These are phyloP conservation scores for Microtus ochrogaster DNA, from an alignment of 2,113 vertebrate species.

Conservation along the genomic window DNA sequence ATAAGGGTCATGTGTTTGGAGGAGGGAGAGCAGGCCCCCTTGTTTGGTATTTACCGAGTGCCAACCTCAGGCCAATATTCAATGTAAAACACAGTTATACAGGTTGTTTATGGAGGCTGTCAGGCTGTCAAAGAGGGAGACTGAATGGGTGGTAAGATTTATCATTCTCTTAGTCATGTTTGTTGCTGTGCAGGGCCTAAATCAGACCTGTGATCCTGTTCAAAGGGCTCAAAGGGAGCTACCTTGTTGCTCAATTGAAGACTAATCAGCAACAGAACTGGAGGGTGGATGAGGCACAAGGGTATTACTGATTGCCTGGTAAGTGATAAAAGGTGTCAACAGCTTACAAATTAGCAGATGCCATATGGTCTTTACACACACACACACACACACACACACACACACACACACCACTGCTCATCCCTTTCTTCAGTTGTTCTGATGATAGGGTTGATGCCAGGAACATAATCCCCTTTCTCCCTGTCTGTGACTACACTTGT, in stretches of 20 bases:
- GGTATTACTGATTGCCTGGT: background rate
- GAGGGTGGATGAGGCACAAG: background rate
- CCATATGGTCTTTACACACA: no score
- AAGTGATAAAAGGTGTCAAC: background rate
- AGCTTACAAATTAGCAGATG: background rate
- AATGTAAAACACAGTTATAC: background rate
- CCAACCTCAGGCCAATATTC: background rate
- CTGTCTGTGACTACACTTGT: background rate
- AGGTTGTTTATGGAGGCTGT: slow-evolving; percentile 12
- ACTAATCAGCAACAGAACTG: background rate
- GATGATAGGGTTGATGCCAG: background rate
- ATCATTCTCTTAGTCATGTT: background rate
- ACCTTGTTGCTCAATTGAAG: background rate
- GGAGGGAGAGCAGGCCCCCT: background rate
- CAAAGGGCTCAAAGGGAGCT: background rate
- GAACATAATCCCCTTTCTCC: background rate
- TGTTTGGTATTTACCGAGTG: background rate
- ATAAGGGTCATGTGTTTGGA: no score
- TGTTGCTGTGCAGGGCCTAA: background rate
- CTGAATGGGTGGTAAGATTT: slow-evolving; percentile 12
- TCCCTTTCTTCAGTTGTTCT: background rate
- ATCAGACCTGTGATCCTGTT: background rate
- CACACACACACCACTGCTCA: no score
- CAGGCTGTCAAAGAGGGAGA: background rate
- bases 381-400: no score